Conservation (phyloP, 2,797 vertebrate genomes). For the Fundulus diaphanus region DNA sequence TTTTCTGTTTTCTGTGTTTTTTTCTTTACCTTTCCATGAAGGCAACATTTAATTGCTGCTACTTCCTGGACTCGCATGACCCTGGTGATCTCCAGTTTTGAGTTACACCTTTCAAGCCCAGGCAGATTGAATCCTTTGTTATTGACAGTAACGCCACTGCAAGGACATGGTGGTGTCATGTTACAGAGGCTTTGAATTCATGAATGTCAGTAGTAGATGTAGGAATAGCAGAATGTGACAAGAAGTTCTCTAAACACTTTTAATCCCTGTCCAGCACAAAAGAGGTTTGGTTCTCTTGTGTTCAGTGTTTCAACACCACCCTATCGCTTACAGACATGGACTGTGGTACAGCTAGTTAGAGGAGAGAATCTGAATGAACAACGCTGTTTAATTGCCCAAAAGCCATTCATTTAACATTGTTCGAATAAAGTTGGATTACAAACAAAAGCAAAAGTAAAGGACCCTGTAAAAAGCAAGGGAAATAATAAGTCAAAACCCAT, state of each 20-base stretch:
- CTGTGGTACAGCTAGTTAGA: background rate
- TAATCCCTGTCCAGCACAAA: background rate
- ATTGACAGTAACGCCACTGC: constrained; percentile 49
- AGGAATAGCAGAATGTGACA: background rate
- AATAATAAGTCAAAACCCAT: background rate
- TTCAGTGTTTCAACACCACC: background rate
- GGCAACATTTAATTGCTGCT: background rate
- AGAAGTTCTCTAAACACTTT: background rate
- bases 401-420: too few species aligned
- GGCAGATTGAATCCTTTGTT: constrained; percentile 32
- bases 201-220: constrained; percentile 15
- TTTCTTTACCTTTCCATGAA: background rate
- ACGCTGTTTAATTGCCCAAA: too few species aligned
- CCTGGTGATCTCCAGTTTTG: constrained; percentile 28
- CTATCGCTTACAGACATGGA: background rate
- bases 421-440: background rate
- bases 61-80: constrained; percentile 15
- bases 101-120: constrained; percentile 42
- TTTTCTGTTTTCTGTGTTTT: background rate
- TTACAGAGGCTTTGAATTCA: constrained; percentile 20
- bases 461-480: background rate
- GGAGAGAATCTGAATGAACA: background rate
- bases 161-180: constrained; percentile 40
- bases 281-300: background rate
- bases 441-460: background rate